phyloP scores from a whole-genome alignment of 2,797 vertebrate genomes.

The Pseudomugil gertrudae region DNA sequence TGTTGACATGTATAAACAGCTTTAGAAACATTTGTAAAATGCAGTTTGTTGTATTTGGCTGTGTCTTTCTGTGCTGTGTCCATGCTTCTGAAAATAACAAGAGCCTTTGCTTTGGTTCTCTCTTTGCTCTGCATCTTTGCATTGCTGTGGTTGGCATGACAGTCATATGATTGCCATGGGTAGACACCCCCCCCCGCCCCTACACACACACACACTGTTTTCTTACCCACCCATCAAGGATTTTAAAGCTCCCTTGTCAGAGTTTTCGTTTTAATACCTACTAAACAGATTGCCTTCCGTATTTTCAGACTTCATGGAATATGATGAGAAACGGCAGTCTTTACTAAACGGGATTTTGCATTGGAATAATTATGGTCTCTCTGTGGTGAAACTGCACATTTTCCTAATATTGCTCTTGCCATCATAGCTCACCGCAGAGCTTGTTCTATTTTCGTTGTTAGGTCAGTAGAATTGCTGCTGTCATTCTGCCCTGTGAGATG shows the following conservation, averaged over 20 bases:
- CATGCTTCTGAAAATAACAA: neutral
- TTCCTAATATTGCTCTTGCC: constrained; percentile 52
- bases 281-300: neutral
- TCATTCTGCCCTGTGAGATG: constrained; percentile 36
- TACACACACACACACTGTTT: too few species aligned
- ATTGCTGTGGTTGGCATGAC: constrained; percentile 4
- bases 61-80: neutral
- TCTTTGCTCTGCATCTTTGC: neutral
- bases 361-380: constrained; percentile 41
- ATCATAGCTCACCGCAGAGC: constrained; percentile 46
- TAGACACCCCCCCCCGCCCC: too few species aligned
- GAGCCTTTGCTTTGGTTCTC: neutral
- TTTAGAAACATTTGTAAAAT: neutral
- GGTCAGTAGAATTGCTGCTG: constrained; percentile 41
- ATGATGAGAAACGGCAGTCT: constrained; percentile 19
- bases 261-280: neutral
- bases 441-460: constrained; percentile 59
- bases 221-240: neutral
- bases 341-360: constrained; percentile 46
- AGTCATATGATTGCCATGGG: neutral
- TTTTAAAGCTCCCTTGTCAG: neutral
- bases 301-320: constrained; percentile 7
- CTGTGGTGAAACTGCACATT: constrained; percentile 59
- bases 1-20: neutral
- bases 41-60: neutral